Evolutionary conservation across 2,888 invertebrate genomes (phyloP).

Genomic region (Conops quadrifasciatus): DNA sequence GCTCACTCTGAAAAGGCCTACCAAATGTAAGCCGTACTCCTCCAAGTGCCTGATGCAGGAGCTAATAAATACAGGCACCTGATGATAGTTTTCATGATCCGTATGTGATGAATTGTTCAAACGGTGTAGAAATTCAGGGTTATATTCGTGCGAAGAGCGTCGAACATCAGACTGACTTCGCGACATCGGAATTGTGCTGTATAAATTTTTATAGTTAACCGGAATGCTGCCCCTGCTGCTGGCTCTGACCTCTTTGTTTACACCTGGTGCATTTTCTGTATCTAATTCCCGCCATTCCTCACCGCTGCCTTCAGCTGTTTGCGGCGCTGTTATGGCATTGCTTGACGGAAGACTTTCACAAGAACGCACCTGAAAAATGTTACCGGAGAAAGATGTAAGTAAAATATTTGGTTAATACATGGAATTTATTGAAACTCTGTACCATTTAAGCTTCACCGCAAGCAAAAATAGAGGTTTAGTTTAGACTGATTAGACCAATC

Average conservation of each 20-base stretch:
- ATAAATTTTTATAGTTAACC: too few species aligned
- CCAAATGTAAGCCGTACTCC: conserved; percentile 80
- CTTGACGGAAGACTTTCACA: conserved; percentile 74
- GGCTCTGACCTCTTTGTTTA: too few species aligned
- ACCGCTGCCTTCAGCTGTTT: conserved; percentile 25
- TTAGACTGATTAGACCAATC: too few species aligned
- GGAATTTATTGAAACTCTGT: not conserved
- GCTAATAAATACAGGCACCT: conserved; percentile 79
- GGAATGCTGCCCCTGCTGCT: conserved; percentile 51
- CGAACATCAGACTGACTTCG: conserved; percentile 68
- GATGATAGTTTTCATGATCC: conserved; percentile 32
- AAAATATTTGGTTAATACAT: not conserved
- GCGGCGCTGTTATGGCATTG: conserved; percentile 35
- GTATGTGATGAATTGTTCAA: too few species aligned
- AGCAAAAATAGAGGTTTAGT: too few species aligned
- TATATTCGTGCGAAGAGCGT: conserved; percentile 62
- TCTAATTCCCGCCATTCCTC: conserved; percentile 29
- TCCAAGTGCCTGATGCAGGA: conserved; percentile 86
- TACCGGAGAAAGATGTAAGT: not conserved
- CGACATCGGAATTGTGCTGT: conserved; percentile 66
- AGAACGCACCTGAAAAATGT: conserved; percentile 74
- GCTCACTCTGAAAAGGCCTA: conserved; percentile 92
- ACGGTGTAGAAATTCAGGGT: conserved; percentile 40
- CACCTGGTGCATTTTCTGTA: not conserved
- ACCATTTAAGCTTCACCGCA: too few species aligned